Evolutionary conservation across 2,113 vertebrate genomes (phyloP).

Genomic region (Brachyistius frenatus): DNA sequence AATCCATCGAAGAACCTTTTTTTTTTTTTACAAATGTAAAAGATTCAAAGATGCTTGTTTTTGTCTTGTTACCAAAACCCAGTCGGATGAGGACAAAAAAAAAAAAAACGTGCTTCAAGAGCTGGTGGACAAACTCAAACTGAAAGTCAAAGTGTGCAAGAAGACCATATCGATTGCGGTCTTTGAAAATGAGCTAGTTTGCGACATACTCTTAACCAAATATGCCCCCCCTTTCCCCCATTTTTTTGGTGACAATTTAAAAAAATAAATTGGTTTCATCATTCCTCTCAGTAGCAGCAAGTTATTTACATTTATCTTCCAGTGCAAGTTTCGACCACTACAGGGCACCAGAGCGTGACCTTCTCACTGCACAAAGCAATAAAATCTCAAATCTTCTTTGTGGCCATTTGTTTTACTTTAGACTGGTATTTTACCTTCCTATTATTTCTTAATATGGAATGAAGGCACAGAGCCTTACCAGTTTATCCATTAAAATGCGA

Average conservation of each 20-base stretch:
- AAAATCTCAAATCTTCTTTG: constrained; percentile 6
- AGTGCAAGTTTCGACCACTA: background rate
- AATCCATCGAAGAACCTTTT: fast-evolving
- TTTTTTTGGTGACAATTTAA: background rate
- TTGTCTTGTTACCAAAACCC: background rate
- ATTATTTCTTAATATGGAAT: background rate
- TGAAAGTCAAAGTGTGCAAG: constrained; percentile 65
- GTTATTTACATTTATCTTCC: too few relatives aligned
- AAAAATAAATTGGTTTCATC: too few relatives aligned
- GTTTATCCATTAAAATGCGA: background rate
- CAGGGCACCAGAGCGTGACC: background rate
- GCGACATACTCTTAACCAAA: constrained; percentile 41
- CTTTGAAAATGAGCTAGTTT: constrained; percentile 17
- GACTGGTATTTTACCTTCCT: background rate
- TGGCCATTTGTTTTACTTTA: background rate
- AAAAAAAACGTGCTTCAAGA: constrained; percentile 62
- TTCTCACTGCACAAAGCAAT: constrained; percentile 13
- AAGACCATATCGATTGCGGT: background rate
- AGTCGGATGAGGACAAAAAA: constrained; percentile 72
- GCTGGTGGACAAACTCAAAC: constrained; percentile 65
- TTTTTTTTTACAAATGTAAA: background rate
- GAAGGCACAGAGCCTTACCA: background rate
- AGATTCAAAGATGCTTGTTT: too few relatives aligned
- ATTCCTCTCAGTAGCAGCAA: too few relatives aligned
- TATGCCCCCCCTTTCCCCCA: background rate